Conservation (phyloP, 2,113 vertebrate genomes). For the Cheirogaleus medius region DNA sequence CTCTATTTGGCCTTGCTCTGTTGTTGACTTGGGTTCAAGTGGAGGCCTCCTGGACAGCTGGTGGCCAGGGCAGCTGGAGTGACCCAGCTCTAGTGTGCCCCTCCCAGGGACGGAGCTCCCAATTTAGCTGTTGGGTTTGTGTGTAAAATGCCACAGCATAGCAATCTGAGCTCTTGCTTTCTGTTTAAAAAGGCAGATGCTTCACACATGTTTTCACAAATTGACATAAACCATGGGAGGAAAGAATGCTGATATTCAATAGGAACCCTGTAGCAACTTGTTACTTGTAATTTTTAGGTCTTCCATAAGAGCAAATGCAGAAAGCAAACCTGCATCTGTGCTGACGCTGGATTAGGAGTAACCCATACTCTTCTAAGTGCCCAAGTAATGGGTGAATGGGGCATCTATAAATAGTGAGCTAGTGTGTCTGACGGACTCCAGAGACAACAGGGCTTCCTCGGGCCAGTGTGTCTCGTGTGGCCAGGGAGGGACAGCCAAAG, state of each 20-base stretch:
- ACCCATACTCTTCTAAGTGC: neutral
- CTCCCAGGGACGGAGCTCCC: neutral
- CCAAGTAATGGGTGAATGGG: neutral
- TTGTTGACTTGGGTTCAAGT: neutral
- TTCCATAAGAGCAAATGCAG: constrained; percentile 34
- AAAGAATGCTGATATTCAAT: constrained; percentile 71
- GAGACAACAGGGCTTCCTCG: neutral
- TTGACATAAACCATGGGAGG: constrained; percentile 73
- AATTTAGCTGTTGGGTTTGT: constrained; percentile 56
- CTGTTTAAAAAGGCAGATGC: constrained; percentile 77
- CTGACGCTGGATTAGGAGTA: neutral
- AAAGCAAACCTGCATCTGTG: constrained; percentile 38
- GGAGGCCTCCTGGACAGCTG: constrained; percentile 47
- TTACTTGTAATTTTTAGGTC: constrained; percentile 60
- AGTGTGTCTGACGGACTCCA: neutral
- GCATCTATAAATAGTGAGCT: neutral
- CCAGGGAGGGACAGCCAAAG: neutral
- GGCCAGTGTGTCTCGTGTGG: neutral
- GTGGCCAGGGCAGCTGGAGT: constrained; percentile 51
- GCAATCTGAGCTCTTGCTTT: constrained; percentile 30
- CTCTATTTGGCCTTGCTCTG: neutral
- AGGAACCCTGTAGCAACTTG: constrained; percentile 51
- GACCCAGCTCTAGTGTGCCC: constrained; percentile 39
- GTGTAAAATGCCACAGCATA: constrained; percentile 2
- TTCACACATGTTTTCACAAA: constrained; percentile 72